Evolutionary conservation across 2,113 vertebrate species (phyloP).

Genomic region (Microcebus lehilahytsara): DNA sequence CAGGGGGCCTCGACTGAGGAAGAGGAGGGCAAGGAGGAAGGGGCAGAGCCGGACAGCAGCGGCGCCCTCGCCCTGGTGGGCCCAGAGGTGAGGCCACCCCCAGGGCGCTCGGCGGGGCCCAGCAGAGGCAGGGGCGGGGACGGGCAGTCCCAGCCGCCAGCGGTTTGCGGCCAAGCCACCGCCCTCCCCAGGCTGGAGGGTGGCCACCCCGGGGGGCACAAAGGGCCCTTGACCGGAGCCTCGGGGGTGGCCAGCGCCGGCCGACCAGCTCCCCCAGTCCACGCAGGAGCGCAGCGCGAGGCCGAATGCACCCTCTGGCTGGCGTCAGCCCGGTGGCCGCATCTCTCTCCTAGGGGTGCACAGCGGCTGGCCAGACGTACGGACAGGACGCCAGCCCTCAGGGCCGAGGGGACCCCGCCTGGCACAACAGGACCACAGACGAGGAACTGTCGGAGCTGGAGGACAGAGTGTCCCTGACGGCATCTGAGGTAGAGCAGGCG

Average conservation of each 20-base stretch:
- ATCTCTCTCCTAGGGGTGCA: not conserved
- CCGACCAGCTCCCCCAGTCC: accelerated
- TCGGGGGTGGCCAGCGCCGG: accelerated
- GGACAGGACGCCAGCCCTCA: conserved; percentile 65
- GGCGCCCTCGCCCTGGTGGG: conserved; percentile 79
- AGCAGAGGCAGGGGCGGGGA: not conserved
- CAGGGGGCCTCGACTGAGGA: conserved; percentile 90
- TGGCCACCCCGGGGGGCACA: no score
- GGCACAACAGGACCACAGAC: conserved; percentile 81
- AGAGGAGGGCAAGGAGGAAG: conserved; percentile 71
- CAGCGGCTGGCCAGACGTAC: conserved; percentile 43
- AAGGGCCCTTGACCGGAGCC: no score
- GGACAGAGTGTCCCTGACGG: conserved; percentile 87
- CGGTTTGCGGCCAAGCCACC: not conserved
- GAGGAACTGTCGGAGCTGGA: conserved; percentile 89
- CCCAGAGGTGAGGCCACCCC: conserved; percentile 83
- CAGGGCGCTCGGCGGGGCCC: accelerated
- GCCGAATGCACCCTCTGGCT: no score
- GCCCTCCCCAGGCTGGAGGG: not conserved
- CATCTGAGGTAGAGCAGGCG: conserved; percentile 86
- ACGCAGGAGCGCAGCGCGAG: accelerated
- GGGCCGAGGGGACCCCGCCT: conserved; percentile 75
- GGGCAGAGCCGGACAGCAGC: conserved; percentile 62
- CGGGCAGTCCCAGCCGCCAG: not conserved
- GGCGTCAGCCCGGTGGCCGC: accelerated